These are phyloP conservation scores for Deilephila porcellus DNA, from an alignment of 2,888 invertebrate species.

Conservation along the genomic window DNA sequence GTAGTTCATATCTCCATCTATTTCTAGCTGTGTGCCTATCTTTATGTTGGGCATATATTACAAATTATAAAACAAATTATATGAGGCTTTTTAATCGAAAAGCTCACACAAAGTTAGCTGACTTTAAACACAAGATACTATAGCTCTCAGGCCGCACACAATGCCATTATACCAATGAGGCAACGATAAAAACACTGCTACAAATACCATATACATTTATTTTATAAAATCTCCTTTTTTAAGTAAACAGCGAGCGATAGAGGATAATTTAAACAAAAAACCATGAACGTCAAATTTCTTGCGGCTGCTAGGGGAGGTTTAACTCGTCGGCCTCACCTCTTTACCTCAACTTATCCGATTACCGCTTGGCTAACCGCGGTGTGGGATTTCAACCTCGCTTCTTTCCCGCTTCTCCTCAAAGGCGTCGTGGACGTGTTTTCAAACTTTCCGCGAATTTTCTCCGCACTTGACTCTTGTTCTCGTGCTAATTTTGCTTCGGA, in stretches of 20 bases:
- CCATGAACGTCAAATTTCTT: slow-evolving; percentile 33
- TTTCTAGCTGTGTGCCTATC: too few relatives aligned
- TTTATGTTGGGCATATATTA: too few relatives aligned
- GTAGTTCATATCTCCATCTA: too few relatives aligned
- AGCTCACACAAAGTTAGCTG: too few relatives aligned
- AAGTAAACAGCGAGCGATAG: too few relatives aligned
- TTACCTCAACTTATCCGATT: slow-evolving; percentile 32
- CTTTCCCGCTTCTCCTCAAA: slow-evolving; percentile 17
- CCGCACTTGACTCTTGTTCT: background rate
- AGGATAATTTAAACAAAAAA: slow-evolving; percentile 3
- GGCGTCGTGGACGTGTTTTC: slow-evolving; percentile 17
- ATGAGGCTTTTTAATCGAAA: too few relatives aligned
- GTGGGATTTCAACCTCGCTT: slow-evolving; percentile 35
- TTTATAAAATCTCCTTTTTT: background rate
- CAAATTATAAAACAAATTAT: too few relatives aligned
- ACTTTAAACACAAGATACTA: too few relatives aligned
- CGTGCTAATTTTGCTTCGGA: background rate
- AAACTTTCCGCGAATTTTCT: background rate
- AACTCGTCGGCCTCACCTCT: slow-evolving; percentile 4
- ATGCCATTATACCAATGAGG: too few relatives aligned
- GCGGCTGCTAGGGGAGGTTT: slow-evolving; percentile 3
- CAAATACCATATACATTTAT: background rate
- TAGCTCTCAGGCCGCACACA: too few relatives aligned
- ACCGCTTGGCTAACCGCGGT: slow-evolving; percentile 29
- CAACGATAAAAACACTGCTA: too few relatives aligned